Evolutionary conservation across 2,888 invertebrate genomes (phyloP), one percentile per base, ranked within the genome.

Genomic region (Gastrophysa polygoni): DNA sequence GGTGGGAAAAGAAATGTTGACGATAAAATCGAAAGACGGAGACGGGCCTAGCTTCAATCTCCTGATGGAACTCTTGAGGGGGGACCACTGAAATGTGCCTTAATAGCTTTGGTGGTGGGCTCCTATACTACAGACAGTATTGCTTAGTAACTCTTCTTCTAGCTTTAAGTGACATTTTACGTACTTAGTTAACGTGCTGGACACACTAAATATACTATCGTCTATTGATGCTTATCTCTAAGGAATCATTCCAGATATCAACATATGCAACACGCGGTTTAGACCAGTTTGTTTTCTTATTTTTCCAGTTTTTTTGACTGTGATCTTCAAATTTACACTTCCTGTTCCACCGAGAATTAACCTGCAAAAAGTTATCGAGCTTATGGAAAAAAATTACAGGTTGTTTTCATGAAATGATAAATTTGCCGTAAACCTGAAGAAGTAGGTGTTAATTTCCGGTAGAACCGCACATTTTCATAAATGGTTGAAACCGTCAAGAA

Each of bases 1-100:
- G 91, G 91, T 93, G 70, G 95, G 95, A 73, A 97, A 97, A 82
- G 97, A 96, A 81, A 92, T 96, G 89, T 85, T 96, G 73, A 89
- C 90, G 11, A 89, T 90, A 75, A 93, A 93, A 82, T 90, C 91
- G 71, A 93, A 94, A 81, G 94, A 96, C 71, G 93, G 94, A 64
- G 94, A 95, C 76, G 92, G 93, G 60, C 91, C 92, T 63, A 92
- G 92, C 78, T 97, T 96, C 85, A 96, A 97, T 82, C 87, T 98
- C 74, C 88, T 98, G 71, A 95, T 97, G 92, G 98, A 98, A 85
- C 87, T 98, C 63, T 85, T 98, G 68, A 87, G 96, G 76, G 96
- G 96, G 76, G 95, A 96, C 85, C 95, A 95, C 84, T 95, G 75
- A 74, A 75, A 66, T 64, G 77, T 78, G 77, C 78, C 77, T 78